Conservation (phyloP, 2,888 invertebrate species). For the Lasioglossum calceatum region DNA sequence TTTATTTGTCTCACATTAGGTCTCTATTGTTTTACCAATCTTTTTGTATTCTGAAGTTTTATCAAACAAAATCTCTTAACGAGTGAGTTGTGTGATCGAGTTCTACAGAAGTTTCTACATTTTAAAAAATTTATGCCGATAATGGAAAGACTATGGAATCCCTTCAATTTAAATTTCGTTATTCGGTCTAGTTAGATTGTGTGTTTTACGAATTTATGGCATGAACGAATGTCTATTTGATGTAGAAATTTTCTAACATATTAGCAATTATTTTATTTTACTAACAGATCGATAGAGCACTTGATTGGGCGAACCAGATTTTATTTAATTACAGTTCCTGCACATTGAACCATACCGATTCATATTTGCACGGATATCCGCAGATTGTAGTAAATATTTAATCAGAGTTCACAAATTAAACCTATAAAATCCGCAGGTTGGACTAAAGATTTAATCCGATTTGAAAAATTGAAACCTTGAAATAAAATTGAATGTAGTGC, state of each 20-base stretch:
- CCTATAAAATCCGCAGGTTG: neutral
- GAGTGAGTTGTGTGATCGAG: neutral
- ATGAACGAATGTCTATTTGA: neutral
- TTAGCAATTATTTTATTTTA: neutral
- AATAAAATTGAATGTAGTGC: neutral
- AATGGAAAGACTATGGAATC: neutral
- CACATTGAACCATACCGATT: neutral
- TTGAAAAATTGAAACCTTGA: neutral
- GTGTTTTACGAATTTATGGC: neutral
- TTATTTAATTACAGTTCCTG: neutral
- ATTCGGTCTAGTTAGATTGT: neutral
- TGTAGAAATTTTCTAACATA: neutral
- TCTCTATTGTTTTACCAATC: neutral
- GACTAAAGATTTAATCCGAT: neutral
- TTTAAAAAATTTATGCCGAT: neutral
- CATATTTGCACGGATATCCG: neutral
- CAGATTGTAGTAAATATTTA: constrained; percentile 6
- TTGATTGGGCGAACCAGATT: neutral
- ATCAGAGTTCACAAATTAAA: constrained; percentile 2
- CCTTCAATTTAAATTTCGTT: neutral
- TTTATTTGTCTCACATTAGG: neutral
- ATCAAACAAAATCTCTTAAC: neutral
- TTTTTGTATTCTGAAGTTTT: neutral
- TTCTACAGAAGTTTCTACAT: neutral
- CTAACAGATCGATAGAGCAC: neutral